Evolutionary conservation across 1,140 invertebrate species (phyloP).

Genomic region (Apis dorsata): DNA sequence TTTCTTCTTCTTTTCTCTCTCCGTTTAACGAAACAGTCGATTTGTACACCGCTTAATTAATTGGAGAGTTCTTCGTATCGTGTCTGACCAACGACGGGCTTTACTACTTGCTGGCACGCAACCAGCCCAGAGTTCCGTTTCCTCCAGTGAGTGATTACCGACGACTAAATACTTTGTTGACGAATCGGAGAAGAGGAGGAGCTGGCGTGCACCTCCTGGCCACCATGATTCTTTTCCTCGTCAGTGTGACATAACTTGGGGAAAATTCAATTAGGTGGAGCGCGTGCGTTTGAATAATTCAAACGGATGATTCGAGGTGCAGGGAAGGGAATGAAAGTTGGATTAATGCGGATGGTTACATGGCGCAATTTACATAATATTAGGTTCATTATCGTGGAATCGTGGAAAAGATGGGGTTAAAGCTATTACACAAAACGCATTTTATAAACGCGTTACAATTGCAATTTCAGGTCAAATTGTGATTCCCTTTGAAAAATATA

Average conservation of each 20-base stretch:
- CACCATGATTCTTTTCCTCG: neutral
- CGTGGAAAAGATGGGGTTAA: too few species aligned
- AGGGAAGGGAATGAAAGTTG: neutral
- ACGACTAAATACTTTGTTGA: constrained; percentile 21
- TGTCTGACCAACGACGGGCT: constrained; percentile 32
- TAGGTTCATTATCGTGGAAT: neutral
- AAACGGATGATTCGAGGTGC: neutral
- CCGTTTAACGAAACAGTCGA: neutral
- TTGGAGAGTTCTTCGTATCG: constrained; percentile 29
- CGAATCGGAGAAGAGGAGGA: neutral
- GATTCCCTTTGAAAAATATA: too few species aligned
- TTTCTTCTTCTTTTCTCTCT: neutral
- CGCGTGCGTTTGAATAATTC: neutral
- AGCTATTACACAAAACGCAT: too few species aligned
- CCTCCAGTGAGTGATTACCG: constrained; percentile 1
- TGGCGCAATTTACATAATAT: neutral
- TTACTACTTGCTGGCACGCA: constrained; percentile 51
- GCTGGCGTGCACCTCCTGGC: neutral
- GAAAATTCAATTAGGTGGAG: neutral
- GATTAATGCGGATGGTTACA: neutral
- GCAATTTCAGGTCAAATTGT: too few species aligned
- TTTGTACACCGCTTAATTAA: constrained; percentile 45
- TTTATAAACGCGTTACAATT: too few species aligned
- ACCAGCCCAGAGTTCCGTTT: neutral
- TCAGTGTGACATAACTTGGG: neutral